These are phyloP conservation scores for Lycopodina hypogea DNA, from an alignment of 37 sponge, comb jelly and placozoan species.

Conservation along the genomic window DNA sequence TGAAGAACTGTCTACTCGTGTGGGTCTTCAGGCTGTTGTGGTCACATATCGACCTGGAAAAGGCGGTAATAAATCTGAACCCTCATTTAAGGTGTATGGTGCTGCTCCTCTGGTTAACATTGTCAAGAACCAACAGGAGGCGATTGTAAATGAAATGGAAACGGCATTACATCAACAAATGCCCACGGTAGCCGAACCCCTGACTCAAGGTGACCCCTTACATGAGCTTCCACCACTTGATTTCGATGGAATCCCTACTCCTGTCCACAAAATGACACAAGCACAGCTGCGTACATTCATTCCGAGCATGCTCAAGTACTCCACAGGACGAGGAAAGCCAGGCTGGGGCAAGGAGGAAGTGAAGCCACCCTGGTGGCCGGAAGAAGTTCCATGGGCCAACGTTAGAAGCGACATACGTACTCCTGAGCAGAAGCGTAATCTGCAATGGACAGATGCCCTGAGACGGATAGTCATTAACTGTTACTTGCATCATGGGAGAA, in stretches of 20 bases:
- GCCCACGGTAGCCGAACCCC: neutral
- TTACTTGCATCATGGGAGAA: conserved; percentile 72
- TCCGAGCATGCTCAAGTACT: conserved; percentile 81
- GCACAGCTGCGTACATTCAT: conserved; percentile 90
- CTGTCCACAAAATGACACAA: conserved; percentile 91
- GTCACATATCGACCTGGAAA: conserved; percentile 75
- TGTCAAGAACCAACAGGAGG: conserved; percentile 58
- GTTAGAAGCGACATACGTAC: conserved; percentile 78
- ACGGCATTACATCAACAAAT: conserved; percentile 43
- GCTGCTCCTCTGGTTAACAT: conserved; percentile 64
- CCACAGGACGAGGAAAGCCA: conserved; percentile 85
- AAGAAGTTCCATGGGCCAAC: conserved; percentile 84
- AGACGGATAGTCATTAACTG: conserved; percentile 75
- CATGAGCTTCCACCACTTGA: conserved; percentile 85
- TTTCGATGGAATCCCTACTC: conserved; percentile 92
- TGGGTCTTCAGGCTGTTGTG: conserved; percentile 84
- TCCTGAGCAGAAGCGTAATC: conserved; percentile 55
- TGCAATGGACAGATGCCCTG: conserved; percentile 83
- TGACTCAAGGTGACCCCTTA: conserved; percentile 12
- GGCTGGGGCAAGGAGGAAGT: conserved; percentile 91
- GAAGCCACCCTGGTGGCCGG: conserved; percentile 92
- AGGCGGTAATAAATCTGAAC: conserved; percentile 33
- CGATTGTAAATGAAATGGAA: conserved; percentile 55
- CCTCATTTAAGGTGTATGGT: conserved; percentile 81
- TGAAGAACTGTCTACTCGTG: conserved; percentile 79